Percentiles rank a stretch among this genome's conserved stretches.
These are phyloP conservation scores for Antheraea assamensis DNA, from an alignment of 2,888 invertebrate species.

Conservation along the genomic window DNA sequence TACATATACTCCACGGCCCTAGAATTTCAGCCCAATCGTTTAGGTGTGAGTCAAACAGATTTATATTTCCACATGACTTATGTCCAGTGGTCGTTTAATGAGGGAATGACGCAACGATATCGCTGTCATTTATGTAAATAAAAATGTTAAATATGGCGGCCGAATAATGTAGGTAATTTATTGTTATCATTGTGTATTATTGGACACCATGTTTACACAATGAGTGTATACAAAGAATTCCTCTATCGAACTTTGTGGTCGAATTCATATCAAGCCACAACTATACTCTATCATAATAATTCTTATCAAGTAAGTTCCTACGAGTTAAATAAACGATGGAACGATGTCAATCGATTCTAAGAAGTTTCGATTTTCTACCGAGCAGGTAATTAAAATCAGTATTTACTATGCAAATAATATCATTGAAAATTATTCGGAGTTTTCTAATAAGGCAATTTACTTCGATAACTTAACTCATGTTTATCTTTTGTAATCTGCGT, in stretches of 20 bases:
- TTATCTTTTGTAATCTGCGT: not conserved
- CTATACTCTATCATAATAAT: not conserved
- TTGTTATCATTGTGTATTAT: conserved; percentile 4
- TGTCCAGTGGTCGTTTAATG: conserved; percentile 10
- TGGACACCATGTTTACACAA: conserved; percentile 2
- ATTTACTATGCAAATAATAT: conserved; percentile 16
- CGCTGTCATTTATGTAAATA: conserved; percentile 8
- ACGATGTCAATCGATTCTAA: not conserved
- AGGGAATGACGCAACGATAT: not conserved
- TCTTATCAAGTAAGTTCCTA: conserved; percentile 14
- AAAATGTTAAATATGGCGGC: not conserved
- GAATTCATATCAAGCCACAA: conserved; percentile 8
- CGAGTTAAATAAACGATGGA: not conserved
- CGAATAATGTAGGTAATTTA: conserved; percentile 3
- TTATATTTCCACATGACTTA: conserved; percentile 10
- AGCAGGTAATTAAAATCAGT: conserved; percentile 30
- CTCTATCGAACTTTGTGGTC: not conserved
- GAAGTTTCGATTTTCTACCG: conserved; percentile 29
- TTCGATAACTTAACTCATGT: not conserved
- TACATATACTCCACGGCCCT: not conserved
- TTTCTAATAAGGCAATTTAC: not conserved
- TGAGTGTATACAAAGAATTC: conserved; percentile 5
- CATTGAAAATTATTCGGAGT: conserved; percentile 24
- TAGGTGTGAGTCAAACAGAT: conserved; percentile 15
- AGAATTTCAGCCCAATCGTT: not conserved